phyloP scores from a whole-genome alignment of 2,113 vertebrate species.

The Carassius auratus region DNA sequence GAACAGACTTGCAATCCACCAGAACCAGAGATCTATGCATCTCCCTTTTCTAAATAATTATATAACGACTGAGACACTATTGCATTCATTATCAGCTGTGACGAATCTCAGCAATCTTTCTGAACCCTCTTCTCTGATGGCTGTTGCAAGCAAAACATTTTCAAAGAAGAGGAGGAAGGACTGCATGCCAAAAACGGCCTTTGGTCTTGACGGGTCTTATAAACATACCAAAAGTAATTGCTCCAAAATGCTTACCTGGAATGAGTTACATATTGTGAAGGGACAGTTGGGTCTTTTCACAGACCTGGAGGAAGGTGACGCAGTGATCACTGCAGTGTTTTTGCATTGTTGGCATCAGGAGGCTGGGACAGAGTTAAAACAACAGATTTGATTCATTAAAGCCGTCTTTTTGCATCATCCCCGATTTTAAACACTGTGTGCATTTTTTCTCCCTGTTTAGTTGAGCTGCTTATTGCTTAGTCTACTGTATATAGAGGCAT shows the following conservation, averaged over 20 bases:
- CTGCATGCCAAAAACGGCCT: conserved; percentile 5
- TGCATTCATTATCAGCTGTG: background rate
- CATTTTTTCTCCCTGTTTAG: background rate
- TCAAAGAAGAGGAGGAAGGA: background rate
- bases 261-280: conserved; percentile 35
- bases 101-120: background rate
- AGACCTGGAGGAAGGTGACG: background rate
- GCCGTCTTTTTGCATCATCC: background rate
- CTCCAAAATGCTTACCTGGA: conserved; percentile 23
- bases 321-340: conserved; percentile 4
- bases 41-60: background rate
- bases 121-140: background rate
- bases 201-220: conserved; percentile 9
- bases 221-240: conserved; percentile 27
- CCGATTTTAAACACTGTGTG: background rate
- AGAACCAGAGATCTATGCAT: background rate
- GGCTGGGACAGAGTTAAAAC: background rate
- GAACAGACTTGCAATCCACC: background rate
- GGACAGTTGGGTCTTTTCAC: conserved; percentile 22
- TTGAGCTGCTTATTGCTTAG: background rate
- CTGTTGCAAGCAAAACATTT: background rate
- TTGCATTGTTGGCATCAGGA: background rate
- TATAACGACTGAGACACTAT: background rate
- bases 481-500: background rate
- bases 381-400: conserved; percentile 7